A percentile compares a stretch with the other conserved stretches of the same genome.
These are phyloP conservation scores for Spilarctia lutea DNA, from an alignment of 2,888 invertebrate species.

Conservation along the genomic window DNA sequence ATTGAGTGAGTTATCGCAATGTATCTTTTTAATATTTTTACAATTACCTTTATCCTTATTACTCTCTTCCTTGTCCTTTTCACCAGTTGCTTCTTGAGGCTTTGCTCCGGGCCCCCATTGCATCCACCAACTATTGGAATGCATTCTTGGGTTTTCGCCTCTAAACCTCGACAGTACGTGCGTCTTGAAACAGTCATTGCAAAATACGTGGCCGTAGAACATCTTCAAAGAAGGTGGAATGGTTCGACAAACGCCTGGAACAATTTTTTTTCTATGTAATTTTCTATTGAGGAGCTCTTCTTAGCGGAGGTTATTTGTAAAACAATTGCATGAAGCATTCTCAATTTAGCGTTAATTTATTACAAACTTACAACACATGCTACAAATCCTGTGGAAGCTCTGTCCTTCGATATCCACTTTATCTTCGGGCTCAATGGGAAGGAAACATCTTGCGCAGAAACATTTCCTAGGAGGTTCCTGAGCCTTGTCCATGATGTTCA, in stretches of 20 bases:
- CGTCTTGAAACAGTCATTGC: conserved; percentile 76
- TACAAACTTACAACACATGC: conserved; percentile 79
- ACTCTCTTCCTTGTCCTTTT: conserved; percentile 40
- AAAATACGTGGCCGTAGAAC: conserved; percentile 83
- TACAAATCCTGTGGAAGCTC: conserved; percentile 75
- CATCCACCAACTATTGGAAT: conserved; percentile 79
- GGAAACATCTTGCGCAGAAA: conserved; percentile 79
- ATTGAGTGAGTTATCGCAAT: background rate
- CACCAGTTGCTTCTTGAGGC: conserved; percentile 46
- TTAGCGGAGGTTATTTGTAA: too few relatives aligned
- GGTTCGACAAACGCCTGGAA: conserved; percentile 73
- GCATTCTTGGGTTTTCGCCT: conserved; percentile 67
- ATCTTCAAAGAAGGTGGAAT: conserved; percentile 76
- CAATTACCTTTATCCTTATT: conserved; percentile 1
- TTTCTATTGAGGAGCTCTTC: background rate
- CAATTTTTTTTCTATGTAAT: background rate
- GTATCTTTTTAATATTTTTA: background rate
- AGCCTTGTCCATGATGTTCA: conserved; percentile 68
- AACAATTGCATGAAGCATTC: too few relatives aligned
- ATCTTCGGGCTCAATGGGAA: conserved; percentile 71
- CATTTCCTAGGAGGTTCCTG: conserved; percentile 74
- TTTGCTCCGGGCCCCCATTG: conserved; percentile 72
- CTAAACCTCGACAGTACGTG: conserved; percentile 73
- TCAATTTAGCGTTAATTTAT: background rate
- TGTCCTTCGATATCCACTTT: conserved; percentile 77